Base-by-base conservation (phyloP, 1,140 invertebrate species). In the Drosophila pseudoananassae region DNA sequence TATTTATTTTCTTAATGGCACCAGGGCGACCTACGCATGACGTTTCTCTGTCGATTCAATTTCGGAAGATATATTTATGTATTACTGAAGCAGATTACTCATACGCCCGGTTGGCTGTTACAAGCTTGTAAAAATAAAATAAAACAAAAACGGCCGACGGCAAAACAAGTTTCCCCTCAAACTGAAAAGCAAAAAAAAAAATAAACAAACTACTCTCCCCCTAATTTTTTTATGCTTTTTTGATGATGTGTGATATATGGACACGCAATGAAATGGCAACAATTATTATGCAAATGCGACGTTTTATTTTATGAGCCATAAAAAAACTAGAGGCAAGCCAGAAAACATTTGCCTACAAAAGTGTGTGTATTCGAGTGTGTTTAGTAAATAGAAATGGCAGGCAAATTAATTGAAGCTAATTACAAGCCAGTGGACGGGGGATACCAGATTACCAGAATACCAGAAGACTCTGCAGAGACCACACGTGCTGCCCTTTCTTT, bases 371-470 rank as follows among this genome's bases (percentile, higher is more conserved):
- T 27, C 38, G 33, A 23, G 46, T 40, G 40, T 29, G 31, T 50
- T 46, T 53, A 1, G 47, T 65, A 56, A 69, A 57, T 60, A 43
- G 61, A 43, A 74, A 73, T 73, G 79, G 57, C 75, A 58, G 83
- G 74, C 78, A 87, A 87, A 87, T 88, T 88, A 87, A 87, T 87
- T 87, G 83, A 85, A 82, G 78, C 78, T 82, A 88, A 87, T 87
- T 87, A 76, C 70, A 53, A 71, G 40, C 9, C 40, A 15, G 63
- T 5, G 55, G 61, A 17, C 31, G 38, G 12, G n/a, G 50, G 10
- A 15, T 7, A 43, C 50, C 38, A 54, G 63, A 69, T 68, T 65
- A 55, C 17, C 8, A 23, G n/a, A n/a, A n/a, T n/a, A n/a, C n/a
- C n/a, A n/a, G n/a, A n/a, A 64, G 15, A 20, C 23, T 25, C 57